These are phyloP conservation scores for Margaritifera margaritifera DNA, from an alignment of 2,888 invertebrate species.

Conservation along the genomic window DNA sequence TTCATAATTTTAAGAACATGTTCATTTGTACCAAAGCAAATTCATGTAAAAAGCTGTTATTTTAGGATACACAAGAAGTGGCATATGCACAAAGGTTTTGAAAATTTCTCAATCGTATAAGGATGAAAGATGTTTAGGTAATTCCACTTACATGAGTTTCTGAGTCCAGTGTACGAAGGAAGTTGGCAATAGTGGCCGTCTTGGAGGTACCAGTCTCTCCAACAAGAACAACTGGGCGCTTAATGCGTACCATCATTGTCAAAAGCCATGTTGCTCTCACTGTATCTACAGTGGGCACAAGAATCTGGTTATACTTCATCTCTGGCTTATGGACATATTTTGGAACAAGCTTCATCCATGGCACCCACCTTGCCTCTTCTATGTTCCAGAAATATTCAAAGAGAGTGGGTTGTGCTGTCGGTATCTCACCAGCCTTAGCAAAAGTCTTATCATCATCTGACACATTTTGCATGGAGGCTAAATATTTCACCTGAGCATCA, in stretches of 20 bases:
- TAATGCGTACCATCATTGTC: conserved; percentile 80
- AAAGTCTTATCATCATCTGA: conserved; percentile 75
- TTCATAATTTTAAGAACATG: too few species aligned
- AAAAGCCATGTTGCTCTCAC: conserved; percentile 86
- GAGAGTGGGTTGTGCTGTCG: conserved; percentile 81
- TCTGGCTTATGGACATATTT: conserved; percentile 82
- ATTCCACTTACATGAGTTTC: conserved; percentile 75
- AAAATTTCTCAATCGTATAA: too few species aligned
- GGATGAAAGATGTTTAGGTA: neutral
- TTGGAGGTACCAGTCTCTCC: conserved; percentile 95
- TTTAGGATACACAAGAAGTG: too few species aligned
- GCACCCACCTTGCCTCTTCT: conserved; percentile 82
- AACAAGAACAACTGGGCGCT: conserved; percentile 86
- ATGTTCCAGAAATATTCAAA: conserved; percentile 89
- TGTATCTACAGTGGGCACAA: conserved; percentile 93
- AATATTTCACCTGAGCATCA: conserved; percentile 86
- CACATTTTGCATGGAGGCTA: conserved; percentile 80
- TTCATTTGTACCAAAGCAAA: too few species aligned
- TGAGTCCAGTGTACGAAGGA: conserved; percentile 81
- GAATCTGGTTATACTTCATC: conserved; percentile 85
- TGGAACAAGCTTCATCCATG: conserved; percentile 88
- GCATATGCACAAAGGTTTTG: neutral
- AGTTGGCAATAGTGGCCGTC: conserved; percentile 89
- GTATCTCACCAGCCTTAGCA: conserved; percentile 80
- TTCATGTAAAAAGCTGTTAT: too few species aligned